phyloP scores from a whole-genome alignment of 2,888 invertebrate genomes.

The Ariolimax columbianus region DNA sequence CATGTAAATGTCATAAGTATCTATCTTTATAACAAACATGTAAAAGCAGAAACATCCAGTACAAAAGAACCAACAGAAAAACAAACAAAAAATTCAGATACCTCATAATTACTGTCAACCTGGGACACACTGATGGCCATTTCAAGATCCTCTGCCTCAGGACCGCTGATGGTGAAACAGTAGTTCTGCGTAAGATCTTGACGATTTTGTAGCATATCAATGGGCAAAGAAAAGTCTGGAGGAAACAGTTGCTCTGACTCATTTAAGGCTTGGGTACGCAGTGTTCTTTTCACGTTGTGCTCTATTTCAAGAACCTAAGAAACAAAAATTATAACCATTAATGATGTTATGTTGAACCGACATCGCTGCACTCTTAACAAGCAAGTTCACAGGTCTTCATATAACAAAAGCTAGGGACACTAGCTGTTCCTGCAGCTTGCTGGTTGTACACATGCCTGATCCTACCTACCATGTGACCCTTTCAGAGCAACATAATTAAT shows the following conservation, averaged over 20 bases:
- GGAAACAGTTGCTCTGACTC: slow-evolving; percentile 62
- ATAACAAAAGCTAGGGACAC: too few relatives aligned
- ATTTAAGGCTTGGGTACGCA: slow-evolving; percentile 56
- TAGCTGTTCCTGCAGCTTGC: too few relatives aligned
- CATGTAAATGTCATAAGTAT: too few relatives aligned
- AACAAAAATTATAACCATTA: background rate
- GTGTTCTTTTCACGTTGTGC: slow-evolving; percentile 62
- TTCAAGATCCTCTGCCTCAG: slow-evolving; percentile 57
- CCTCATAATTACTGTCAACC: slow-evolving; percentile 54
- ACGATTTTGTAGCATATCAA: slow-evolving; percentile 57
- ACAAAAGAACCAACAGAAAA: background rate
- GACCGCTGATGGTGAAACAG: slow-evolving; percentile 66
- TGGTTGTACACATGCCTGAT: too few relatives aligned
- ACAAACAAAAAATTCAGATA: background rate
- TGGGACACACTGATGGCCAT: slow-evolving; percentile 69
- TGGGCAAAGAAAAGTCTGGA: slow-evolving; percentile 57
- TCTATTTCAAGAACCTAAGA: slow-evolving; percentile 66
- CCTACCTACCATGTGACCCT: too few relatives aligned
- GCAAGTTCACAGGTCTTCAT: too few relatives aligned
- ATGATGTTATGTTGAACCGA: too few relatives aligned
- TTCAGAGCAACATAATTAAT: too few relatives aligned
- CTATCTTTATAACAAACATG: too few relatives aligned
- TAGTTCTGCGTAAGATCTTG: slow-evolving; percentile 61
- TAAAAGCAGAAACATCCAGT: too few relatives aligned
- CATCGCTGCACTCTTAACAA: too few relatives aligned